Evolutionary conservation across 2,797 vertebrate genomes (phyloP).

Genomic region (Notolepis coatsorum): DNA sequence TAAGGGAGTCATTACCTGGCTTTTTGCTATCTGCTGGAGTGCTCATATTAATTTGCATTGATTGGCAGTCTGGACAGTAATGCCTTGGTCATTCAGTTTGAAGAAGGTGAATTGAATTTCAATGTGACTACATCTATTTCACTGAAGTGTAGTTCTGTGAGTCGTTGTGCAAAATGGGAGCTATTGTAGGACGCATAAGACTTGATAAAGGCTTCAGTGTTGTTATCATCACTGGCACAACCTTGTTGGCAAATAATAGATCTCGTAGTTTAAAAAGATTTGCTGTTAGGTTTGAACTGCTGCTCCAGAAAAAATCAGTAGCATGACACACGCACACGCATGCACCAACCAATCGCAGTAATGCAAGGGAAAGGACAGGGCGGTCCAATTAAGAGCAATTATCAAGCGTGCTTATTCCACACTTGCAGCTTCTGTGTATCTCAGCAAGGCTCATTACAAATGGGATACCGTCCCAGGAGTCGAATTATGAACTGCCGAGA

Average conservation of each 20-base stretch:
- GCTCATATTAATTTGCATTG: background rate
- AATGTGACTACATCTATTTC: no score
- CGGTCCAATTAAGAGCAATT: constrained; percentile 44
- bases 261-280: no score
- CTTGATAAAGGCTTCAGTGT: no score
- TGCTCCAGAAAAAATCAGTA: no score
- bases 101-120: no score
- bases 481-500: constrained; percentile 27
- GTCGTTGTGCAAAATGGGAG: no score
- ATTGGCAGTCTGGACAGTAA: no score
- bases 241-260: no score
- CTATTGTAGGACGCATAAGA: no score
- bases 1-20: constrained; percentile 4
- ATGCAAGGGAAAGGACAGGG: constrained; percentile 29
- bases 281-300: no score
- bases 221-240: no score
- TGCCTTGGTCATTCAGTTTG: background rate
- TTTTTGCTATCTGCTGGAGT: constrained; percentile 7
- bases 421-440: background rate
- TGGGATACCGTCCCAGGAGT: constrained; percentile 36
- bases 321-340: constrained; percentile 12
- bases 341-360: constrained; percentile 34
- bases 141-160: no score
- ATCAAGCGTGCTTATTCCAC: constrained; percentile 35
- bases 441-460: constrained; percentile 34